Percentiles rank a stretch among this genome's conserved stretches.
phyloP scores from a whole-genome alignment of 2,888 invertebrate genomes.

The Ariolimax columbianus region DNA sequence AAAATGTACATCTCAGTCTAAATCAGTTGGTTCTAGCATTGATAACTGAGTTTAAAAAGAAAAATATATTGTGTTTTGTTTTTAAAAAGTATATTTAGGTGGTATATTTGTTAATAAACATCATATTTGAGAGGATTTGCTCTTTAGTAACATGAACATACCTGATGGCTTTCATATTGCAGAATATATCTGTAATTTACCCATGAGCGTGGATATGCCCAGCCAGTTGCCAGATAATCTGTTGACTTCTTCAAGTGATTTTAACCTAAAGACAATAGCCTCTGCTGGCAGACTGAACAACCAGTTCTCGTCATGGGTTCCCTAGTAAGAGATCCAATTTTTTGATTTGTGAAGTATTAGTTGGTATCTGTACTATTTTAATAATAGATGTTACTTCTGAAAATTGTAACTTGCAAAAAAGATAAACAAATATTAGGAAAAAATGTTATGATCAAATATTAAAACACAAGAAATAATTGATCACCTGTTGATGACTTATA shows the following conservation, averaged over 20 bases:
- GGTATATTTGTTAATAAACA: background rate
- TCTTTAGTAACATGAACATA: background rate
- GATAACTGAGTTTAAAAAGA: too few relatives aligned
- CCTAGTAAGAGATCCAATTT: constrained; percentile 49
- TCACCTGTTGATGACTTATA: too few relatives aligned
- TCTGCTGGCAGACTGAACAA: constrained; percentile 54
- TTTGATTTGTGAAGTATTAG: background rate
- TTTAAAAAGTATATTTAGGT: too few relatives aligned
- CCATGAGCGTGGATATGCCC: constrained; percentile 66
- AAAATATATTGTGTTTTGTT: too few relatives aligned
- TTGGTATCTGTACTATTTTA: background rate
- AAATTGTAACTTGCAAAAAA: background rate
- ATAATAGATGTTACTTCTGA: background rate
- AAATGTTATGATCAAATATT: too few relatives aligned
- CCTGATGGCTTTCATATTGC: background rate
- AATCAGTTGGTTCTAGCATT: background rate
- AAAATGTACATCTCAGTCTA: too few relatives aligned
- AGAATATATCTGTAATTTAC: constrained; percentile 61
- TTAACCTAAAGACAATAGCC: constrained; percentile 40
- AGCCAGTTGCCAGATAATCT: constrained; percentile 61
- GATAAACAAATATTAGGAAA: too few relatives aligned
- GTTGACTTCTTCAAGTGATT: constrained; percentile 62
- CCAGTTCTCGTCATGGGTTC: constrained; percentile 54
- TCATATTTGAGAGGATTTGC: background rate
- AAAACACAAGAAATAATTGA: too few relatives aligned